A percentile compares a stretch with the other conserved stretches of the same genome.
phyloP scores from a whole-genome alignment of 2,113 vertebrate genomes.

The Ciconia maguari region DNA sequence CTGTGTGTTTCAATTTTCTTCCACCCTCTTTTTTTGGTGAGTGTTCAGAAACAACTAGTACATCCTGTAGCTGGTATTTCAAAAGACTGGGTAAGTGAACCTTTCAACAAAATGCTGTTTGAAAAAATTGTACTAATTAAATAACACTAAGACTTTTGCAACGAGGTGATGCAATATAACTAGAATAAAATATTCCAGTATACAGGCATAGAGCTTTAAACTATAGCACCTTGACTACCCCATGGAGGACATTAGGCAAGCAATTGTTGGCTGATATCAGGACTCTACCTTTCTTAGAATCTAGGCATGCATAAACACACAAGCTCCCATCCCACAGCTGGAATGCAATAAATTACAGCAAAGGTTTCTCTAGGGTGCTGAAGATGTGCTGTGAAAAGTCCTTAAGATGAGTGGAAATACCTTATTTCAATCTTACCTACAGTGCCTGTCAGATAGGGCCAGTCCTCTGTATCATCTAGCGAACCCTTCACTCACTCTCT shows the following conservation, averaged over 20 bases:
- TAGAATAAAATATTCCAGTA: not conserved
- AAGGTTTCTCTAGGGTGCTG: not conserved
- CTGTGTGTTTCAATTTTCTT: not conserved
- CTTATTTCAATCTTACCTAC: not conserved
- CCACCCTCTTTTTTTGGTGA: not conserved
- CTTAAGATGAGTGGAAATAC: not conserved
- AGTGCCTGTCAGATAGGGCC: not conserved
- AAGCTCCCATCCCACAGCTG: not conserved
- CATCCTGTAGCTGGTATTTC: not conserved
- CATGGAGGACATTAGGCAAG: not conserved
- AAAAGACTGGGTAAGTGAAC: not conserved
- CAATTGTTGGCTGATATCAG: not conserved
- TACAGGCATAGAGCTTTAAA: not conserved
- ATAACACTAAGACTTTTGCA: not conserved
- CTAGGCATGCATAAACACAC: not conserved
- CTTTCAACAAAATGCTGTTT: not conserved
- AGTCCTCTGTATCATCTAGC: not conserved
- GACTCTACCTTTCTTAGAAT: not conserved
- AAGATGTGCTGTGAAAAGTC: not conserved
- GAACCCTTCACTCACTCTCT: not conserved
- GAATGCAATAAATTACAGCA: not conserved
- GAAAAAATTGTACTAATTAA: not conserved
- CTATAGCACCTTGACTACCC: not conserved
- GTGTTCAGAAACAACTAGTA: not conserved
- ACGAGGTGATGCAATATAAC: not conserved